These are phyloP conservation scores for Enhydra lutris DNA, from an alignment of 2,113 vertebrate species.

Conservation along the genomic window DNA sequence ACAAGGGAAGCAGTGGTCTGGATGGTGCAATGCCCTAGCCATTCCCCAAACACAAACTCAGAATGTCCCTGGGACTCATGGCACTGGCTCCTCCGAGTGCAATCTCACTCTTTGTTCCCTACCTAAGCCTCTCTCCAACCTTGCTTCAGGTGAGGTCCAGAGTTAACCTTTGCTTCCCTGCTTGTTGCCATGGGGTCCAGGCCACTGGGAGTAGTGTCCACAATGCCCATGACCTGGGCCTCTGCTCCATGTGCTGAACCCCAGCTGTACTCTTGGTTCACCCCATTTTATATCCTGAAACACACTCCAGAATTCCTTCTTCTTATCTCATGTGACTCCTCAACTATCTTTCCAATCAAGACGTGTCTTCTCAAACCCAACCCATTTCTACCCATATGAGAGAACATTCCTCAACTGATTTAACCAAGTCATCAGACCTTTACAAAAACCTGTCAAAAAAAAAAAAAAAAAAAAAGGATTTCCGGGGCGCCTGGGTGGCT, in stretches of 20 bases:
- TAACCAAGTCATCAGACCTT: background rate
- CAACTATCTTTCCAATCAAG: background rate
- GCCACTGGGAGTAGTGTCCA: too few relatives aligned
- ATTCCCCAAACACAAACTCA: background rate
- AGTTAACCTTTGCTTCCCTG: background rate
- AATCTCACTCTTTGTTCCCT: background rate
- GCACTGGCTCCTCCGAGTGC: accelerated
- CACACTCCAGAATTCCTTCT: background rate
- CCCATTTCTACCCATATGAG: background rate
- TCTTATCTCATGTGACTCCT: background rate
- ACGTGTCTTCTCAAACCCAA: background rate
- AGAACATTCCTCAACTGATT: background rate
- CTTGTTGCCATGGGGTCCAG: background rate
- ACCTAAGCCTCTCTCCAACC: background rate
- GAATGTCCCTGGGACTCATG: too few relatives aligned
- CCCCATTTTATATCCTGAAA: background rate
- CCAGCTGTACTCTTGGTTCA: background rate
- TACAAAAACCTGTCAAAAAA: background rate
- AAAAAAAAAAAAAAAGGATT: background rate
- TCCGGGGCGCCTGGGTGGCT: too few relatives aligned
- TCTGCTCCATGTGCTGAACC: background rate
- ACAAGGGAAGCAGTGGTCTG: background rate
- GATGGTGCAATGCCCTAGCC: background rate
- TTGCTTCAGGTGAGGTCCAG: background rate
- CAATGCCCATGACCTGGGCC: background rate